Conservation (phyloP, 2,888 invertebrate species). For the Ectemnius continuus region DNA sequence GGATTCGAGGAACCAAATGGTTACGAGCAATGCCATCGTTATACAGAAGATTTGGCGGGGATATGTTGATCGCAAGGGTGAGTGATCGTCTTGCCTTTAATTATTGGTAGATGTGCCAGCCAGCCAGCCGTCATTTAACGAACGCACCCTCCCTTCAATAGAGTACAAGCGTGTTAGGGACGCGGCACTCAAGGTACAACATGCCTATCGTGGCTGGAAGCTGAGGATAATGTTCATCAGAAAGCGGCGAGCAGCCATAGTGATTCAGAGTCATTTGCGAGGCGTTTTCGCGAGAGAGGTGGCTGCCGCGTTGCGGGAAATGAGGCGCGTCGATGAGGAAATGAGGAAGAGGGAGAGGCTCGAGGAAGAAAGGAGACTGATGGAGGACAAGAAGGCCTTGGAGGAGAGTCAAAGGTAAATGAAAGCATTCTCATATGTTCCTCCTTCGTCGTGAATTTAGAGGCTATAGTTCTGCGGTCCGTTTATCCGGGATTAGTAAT, state of each 20-base stretch:
- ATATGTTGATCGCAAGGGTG: constrained; percentile 81
- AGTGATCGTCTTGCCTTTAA: not conserved
- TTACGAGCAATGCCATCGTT: constrained; percentile 84
- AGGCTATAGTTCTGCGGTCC: constrained; percentile 10
- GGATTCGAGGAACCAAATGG: constrained; percentile 85
- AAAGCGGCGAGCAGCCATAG: constrained; percentile 89
- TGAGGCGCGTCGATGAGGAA: constrained; percentile 91
- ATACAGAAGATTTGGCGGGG: constrained; percentile 89
- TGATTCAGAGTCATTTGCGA: constrained; percentile 91
- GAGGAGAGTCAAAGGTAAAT: constrained; percentile 83
- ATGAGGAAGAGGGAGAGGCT: constrained; percentile 88
- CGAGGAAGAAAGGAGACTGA: constrained; percentile 85
- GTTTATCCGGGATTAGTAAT: constrained; percentile 19
- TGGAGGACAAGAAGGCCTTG: constrained; percentile 80
- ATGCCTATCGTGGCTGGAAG: constrained; percentile 92
- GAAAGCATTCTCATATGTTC: not conserved
- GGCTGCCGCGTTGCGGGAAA: constrained; percentile 91
- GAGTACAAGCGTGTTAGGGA: constrained; percentile 84
- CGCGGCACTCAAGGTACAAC: constrained; percentile 88
- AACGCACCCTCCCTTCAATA: constrained; percentile 47
- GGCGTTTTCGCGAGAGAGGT: constrained; percentile 95
- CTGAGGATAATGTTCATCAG: constrained; percentile 88
- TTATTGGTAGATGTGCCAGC: no score
- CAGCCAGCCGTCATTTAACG: no score
- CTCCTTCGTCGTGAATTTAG: not conserved